Percentiles rank a stretch among this genome's conserved stretches.
Evolutionary conservation across 1,140 invertebrate genomes (phyloP).

Genomic region (Leptinotarsa undecemlineata): DNA sequence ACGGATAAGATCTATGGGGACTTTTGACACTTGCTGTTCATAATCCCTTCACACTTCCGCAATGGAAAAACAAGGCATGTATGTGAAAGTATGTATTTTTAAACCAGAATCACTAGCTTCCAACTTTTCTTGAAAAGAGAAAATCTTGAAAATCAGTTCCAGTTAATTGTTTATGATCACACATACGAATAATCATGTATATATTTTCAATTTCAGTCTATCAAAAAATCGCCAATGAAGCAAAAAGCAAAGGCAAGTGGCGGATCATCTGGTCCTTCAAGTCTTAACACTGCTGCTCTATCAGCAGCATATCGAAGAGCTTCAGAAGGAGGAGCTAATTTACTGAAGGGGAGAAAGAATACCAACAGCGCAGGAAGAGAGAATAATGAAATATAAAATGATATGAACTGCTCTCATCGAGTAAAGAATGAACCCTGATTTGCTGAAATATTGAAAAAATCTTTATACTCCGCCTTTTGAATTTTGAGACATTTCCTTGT

Average conservation of each 20-base stretch:
- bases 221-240: slow-evolving; percentile 38
- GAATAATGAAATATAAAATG: slow-evolving; percentile 35
- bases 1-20: neutral
- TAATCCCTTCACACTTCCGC: too few relatives aligned
- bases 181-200: too few relatives aligned
- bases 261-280: slow-evolving; percentile 60
- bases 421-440: too few relatives aligned
- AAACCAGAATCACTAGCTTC: too few relatives aligned
- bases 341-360: slow-evolving; percentile 50
- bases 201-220: slow-evolving; percentile 27
- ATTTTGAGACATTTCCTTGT: too few relatives aligned
- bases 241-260: slow-evolving; percentile 57
- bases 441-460: too few relatives aligned
- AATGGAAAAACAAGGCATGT: too few relatives aligned
- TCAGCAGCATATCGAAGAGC: slow-evolving; percentile 72
- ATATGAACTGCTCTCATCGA: neutral
- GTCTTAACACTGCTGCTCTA: slow-evolving; percentile 59
- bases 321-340: slow-evolving; percentile 78
- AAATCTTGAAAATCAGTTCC: too few relatives aligned
- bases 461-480: too few relatives aligned
- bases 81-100: too few relatives aligned
- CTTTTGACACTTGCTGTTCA: neutral
- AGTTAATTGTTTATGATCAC: too few relatives aligned
- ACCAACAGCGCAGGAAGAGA: slow-evolving; percentile 27
- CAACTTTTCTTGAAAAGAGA: too few relatives aligned